Evolutionary conservation across 2,797 vertebrate species (phyloP).

Genomic region (Sebastes iracundus): DNA sequence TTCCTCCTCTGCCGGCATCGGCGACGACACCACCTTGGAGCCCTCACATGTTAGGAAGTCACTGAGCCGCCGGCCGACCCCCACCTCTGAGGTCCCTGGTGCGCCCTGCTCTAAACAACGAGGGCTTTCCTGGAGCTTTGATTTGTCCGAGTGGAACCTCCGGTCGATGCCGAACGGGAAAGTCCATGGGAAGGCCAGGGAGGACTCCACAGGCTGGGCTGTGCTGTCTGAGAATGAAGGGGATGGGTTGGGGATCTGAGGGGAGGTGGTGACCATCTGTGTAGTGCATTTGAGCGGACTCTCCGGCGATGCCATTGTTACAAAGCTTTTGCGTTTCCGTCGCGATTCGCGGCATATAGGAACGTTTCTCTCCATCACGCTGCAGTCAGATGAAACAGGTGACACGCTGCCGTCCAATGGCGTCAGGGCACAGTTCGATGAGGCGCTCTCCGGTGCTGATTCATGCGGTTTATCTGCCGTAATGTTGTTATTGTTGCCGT

Average conservation of each 20-base stretch:
- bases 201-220: slow-evolving; percentile 93
- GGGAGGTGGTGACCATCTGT: slow-evolving; percentile 88
- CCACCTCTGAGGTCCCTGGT: slow-evolving; percentile 74
- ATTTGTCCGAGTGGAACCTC: slow-evolving; percentile 92
- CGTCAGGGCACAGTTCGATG: slow-evolving; percentile 89
- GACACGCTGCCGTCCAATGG: slow-evolving; percentile 95
- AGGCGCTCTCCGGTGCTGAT: slow-evolving; percentile 86
- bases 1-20: slow-evolving; percentile 86
- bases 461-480: slow-evolving; percentile 89
- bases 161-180: slow-evolving; percentile 97
- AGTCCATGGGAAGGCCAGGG: slow-evolving; percentile 96
- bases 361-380: slow-evolving; percentile 92
- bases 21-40: slow-evolving; percentile 87
- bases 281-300: slow-evolving; percentile 94
- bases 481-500: slow-evolving; percentile 55
- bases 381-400: slow-evolving; percentile 96
- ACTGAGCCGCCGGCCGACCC: slow-evolving; percentile 85
- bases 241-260: slow-evolving; percentile 92
- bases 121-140: slow-evolving; percentile 92
- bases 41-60: slow-evolving; percentile 95
- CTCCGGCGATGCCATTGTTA: slow-evolving; percentile 93
- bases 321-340: slow-evolving; percentile 94
- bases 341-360: slow-evolving; percentile 93
- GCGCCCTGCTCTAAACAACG: slow-evolving; percentile 87
- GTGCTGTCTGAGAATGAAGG: slow-evolving; percentile 90